phyloP scores from a whole-genome alignment of 2,888 invertebrate genomes.

The Stomorhina lunata region DNA sequence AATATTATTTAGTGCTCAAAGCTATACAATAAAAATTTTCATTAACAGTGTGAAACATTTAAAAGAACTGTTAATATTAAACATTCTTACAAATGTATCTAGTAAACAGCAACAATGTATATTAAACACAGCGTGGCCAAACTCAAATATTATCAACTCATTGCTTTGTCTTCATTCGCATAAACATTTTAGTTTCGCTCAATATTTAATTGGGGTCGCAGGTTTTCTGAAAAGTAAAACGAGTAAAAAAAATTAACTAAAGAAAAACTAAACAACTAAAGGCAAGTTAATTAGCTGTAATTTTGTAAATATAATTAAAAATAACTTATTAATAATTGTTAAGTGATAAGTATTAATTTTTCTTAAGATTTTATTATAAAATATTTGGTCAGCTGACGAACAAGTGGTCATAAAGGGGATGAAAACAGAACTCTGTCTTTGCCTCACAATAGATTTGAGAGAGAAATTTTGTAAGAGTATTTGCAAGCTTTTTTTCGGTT shows the following conservation, averaged over 20 bases:
- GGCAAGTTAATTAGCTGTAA: constrained; percentile 8
- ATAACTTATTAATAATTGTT: too few relatives aligned
- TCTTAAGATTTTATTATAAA: neutral
- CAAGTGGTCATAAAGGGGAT: neutral
- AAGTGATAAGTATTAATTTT: neutral
- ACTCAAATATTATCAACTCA: neutral
- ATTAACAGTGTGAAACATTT: neutral
- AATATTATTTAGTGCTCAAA: too few relatives aligned
- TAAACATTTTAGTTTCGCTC: constrained; percentile 20
- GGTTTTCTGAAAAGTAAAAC: neutral
- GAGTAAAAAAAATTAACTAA: neutral
- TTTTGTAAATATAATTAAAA: neutral
- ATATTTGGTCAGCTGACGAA: constrained; percentile 17
- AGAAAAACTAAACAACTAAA: neutral
- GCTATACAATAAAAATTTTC: too few relatives aligned
- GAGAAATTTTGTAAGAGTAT: neutral
- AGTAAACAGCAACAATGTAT: neutral
- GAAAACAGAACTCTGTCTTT: neutral
- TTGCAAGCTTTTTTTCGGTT: neutral
- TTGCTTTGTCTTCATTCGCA: neutral
- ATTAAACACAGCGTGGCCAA: constrained; percentile 18
- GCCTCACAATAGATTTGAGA: neutral
- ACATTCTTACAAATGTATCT: neutral
- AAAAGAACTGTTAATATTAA: neutral
- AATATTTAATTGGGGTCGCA: neutral